phyloP scores from a whole-genome alignment of 2,113 vertebrate genomes.

The Triplophysa tibetana region DNA sequence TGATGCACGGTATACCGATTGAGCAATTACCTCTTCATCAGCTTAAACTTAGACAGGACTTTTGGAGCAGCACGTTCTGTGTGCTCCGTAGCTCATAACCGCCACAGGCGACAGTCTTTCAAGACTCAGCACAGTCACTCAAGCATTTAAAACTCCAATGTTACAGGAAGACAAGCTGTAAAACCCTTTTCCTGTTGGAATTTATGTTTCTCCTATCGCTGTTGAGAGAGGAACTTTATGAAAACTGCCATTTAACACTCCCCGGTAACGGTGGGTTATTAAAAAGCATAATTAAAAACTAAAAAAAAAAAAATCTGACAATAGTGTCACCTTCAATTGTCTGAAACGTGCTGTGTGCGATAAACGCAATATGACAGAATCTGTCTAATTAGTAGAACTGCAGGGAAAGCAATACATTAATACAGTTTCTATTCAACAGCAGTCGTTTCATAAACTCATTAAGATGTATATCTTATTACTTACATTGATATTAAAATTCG shows the following conservation, averaged over 20 bases:
- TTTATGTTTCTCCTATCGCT: slow-evolving; percentile 4
- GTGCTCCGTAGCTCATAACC: slow-evolving; percentile 21
- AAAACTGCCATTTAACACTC: slow-evolving; percentile 5
- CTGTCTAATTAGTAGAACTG: slow-evolving; percentile 35
- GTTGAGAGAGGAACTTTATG: not conserved
- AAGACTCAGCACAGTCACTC: slow-evolving; percentile 35
- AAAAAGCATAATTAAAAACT: slow-evolving; percentile 24
- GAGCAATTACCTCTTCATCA: slow-evolving; percentile 53
- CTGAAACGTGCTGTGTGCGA: slow-evolving; percentile 1
- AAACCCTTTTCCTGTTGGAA: not conserved
- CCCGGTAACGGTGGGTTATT: not conserved
- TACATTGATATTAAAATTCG: slow-evolving; percentile 6
- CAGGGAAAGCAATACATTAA: slow-evolving; percentile 14
- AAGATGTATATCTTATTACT: not conserved
- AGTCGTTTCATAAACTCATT: slow-evolving; percentile 27
- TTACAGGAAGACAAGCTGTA: slow-evolving; percentile 47
- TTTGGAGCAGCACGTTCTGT: slow-evolving; percentile 5
- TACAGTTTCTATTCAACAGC: slow-evolving; percentile 3
- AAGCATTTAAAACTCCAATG: slow-evolving; percentile 39
- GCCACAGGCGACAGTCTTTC: slow-evolving; percentile 46
- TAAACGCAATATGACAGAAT: slow-evolving; percentile 42
- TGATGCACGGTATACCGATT: slow-evolving; percentile 18
- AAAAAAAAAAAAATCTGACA: slow-evolving; percentile 21
- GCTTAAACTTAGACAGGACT: slow-evolving; percentile 39
- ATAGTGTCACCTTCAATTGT: slow-evolving; percentile 43